phyloP scores from a whole-genome alignment of 2,888 invertebrate genomes.

The Drosophila paranaensis region DNA sequence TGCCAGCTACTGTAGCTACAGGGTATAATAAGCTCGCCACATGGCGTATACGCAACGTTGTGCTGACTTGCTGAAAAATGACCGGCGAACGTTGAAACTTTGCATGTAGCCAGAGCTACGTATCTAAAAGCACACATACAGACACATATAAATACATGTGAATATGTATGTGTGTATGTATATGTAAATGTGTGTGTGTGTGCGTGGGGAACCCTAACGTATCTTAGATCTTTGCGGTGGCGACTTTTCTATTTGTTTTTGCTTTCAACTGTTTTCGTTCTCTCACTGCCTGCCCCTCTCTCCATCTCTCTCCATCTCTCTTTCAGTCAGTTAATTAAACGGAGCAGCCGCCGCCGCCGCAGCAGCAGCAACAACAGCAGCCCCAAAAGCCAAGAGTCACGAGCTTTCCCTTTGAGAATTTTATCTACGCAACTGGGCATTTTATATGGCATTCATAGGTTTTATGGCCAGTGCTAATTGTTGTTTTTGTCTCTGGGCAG shows the following conservation, averaged over 20 bases:
- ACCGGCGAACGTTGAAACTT: conserved; percentile 63
- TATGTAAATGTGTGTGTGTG: conserved; percentile 2
- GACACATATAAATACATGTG: background rate
- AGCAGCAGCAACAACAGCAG: no score
- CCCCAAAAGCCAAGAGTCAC: conserved; percentile 58
- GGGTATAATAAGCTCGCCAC: conserved; percentile 46
- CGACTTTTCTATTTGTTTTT: conserved; percentile 51
- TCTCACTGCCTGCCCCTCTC: background rate
- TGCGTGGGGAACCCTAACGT: conserved; percentile 18
- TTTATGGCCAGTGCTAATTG: conserved; percentile 68
- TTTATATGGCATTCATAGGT: conserved; percentile 60
- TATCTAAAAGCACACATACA: background rate
- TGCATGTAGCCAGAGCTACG: conserved; percentile 40
- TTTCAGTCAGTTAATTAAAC: conserved; percentile 65
- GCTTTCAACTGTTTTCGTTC: conserved; percentile 53
- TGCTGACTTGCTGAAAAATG: conserved; percentile 69
- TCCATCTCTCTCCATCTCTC: background rate
- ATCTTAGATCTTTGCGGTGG: conserved; percentile 65
- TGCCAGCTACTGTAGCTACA: background rate
- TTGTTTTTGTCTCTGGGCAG: conserved; percentile 40
- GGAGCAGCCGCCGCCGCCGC: conserved; percentile 30
- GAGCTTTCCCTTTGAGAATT: conserved; percentile 45
- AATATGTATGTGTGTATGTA: conserved; percentile 5
- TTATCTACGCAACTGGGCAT: conserved; percentile 37
- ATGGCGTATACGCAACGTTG: conserved; percentile 64